Percentiles rank a stretch among this genome's conserved stretches.
Evolutionary conservation across 2,113 vertebrate species (phyloP).

Genomic region (Chiloscyllium plagiosum): DNA sequence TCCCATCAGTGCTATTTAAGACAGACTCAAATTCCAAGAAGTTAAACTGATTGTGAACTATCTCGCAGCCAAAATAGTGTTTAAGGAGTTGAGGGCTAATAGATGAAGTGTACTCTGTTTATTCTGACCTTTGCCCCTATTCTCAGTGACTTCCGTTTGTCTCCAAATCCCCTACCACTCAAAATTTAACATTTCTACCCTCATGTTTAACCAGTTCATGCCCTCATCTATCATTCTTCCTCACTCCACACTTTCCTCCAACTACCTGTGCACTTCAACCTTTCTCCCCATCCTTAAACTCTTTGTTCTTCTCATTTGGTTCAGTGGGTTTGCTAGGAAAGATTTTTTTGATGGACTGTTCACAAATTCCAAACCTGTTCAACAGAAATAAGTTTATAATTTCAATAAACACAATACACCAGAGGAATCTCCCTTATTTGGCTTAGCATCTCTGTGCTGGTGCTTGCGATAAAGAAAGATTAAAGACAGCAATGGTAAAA

Average conservation of each 20-base stretch:
- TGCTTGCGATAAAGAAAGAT: neutral
- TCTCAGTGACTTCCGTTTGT: neutral
- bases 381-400: neutral
- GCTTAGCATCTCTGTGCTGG: neutral
- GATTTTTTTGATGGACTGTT: neutral
- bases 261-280: too few species aligned
- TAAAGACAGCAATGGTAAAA: neutral
- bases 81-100: neutral
- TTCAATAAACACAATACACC: neutral
- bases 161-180: neutral
- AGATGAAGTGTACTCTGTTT: neutral
- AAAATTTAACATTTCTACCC: neutral
- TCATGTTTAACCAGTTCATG: neutral
- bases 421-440: neutral
- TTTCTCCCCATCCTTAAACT: neutral
- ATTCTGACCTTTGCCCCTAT: neutral
- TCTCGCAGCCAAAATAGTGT: neutral
- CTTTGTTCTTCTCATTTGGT: neutral
- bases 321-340: neutral
- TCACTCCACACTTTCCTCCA: neutral
- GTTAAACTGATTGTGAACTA: neutral
- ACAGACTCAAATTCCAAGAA: neutral
- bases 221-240: neutral
- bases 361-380: neutral
- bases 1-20: neutral